Evolutionary conservation across 2,888 invertebrate genomes (phyloP).

Genomic region (Escarpia spicata): DNA sequence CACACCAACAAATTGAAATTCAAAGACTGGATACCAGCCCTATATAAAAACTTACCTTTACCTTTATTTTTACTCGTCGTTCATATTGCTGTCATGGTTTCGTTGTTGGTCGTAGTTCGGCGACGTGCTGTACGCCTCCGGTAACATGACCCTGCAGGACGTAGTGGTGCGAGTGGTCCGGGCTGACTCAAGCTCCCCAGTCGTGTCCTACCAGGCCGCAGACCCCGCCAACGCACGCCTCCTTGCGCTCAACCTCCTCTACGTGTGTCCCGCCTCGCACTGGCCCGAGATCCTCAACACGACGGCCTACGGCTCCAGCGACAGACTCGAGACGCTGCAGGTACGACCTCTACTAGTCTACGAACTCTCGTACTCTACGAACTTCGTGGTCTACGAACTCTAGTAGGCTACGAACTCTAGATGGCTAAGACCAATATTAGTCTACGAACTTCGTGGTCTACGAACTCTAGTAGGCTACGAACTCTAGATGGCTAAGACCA

Average conservation of each 20-base stretch:
- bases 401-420: neutral
- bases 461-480: too few species aligned
- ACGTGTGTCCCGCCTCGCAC: slow-evolving; percentile 26
- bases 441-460: too few species aligned
- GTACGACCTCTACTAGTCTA: slow-evolving; percentile 1
- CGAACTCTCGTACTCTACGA: neutral
- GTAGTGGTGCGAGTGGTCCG: slow-evolving; percentile 18
- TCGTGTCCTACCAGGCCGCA: slow-evolving; percentile 31
- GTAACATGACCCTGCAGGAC: slow-evolving; percentile 26
- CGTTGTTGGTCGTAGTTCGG: neutral
- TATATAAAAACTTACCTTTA: too few species aligned
- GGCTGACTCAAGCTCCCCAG: slow-evolving; percentile 7
- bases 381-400: neutral
- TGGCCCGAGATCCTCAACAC: slow-evolving; percentile 28
- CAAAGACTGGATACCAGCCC: too few species aligned
- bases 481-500: too few species aligned
- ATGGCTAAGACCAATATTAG: too few species aligned
- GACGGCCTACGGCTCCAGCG: slow-evolving; percentile 6
- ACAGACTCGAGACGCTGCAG: slow-evolving; percentile 23
- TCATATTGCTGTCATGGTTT: too few species aligned
- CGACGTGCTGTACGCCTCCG: slow-evolving; percentile 29
- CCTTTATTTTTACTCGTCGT: too few species aligned
- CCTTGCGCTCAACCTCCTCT: neutral
- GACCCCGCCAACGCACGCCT: slow-evolving; percentile 25
- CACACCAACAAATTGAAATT: too few species aligned